A percentile compares a stretch with the other conserved stretches of the same genome.
Evolutionary conservation across 2,888 invertebrate genomes (phyloP).

Genomic region (Xestoiulus laeticollis): DNA sequence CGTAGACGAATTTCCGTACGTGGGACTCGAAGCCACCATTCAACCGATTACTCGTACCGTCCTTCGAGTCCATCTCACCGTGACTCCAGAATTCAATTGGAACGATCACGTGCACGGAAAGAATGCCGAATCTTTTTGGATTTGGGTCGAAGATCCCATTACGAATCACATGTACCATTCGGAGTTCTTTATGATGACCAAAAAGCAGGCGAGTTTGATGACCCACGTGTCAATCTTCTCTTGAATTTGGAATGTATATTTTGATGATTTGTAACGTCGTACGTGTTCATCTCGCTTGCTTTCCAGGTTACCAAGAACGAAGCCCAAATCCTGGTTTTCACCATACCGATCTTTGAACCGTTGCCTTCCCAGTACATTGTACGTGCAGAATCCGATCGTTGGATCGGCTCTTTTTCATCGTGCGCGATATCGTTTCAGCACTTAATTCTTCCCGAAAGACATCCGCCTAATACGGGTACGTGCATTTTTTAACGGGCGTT

Average conservation of each 20-base stretch:
- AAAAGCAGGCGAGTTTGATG: slow-evolving; percentile 73
- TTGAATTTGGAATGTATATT: no score
- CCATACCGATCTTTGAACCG: slow-evolving; percentile 92
- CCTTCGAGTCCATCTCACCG: slow-evolving; percentile 80
- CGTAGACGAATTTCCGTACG: slow-evolving; percentile 82
- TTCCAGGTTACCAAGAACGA: slow-evolving; percentile 75
- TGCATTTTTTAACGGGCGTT: background rate
- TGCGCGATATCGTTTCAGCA: slow-evolving; percentile 76
- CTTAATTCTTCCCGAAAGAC: slow-evolving; percentile 87
- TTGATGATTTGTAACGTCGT: background rate
- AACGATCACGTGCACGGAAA: slow-evolving; percentile 89
- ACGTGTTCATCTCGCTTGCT: slow-evolving; percentile 27
- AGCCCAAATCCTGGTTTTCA: slow-evolving; percentile 87
- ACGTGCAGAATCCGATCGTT: slow-evolving; percentile 85
- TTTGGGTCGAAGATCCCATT: slow-evolving; percentile 97
- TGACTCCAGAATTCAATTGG: slow-evolving; percentile 82
- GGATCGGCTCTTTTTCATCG: slow-evolving; percentile 71
- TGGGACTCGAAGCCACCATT: slow-evolving; percentile 83
- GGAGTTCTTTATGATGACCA: slow-evolving; percentile 86
- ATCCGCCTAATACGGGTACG: slow-evolving; percentile 88
- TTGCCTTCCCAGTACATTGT: slow-evolving; percentile 92
- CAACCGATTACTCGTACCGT: slow-evolving; percentile 97
- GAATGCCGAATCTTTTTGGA: slow-evolving; percentile 90
- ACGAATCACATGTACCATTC: slow-evolving; percentile 95
- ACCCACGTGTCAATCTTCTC: background rate